These are phyloP conservation scores for Drosophila orosa DNA, from an alignment of 1,140 invertebrate genomes.

Conservation along the genomic window DNA sequence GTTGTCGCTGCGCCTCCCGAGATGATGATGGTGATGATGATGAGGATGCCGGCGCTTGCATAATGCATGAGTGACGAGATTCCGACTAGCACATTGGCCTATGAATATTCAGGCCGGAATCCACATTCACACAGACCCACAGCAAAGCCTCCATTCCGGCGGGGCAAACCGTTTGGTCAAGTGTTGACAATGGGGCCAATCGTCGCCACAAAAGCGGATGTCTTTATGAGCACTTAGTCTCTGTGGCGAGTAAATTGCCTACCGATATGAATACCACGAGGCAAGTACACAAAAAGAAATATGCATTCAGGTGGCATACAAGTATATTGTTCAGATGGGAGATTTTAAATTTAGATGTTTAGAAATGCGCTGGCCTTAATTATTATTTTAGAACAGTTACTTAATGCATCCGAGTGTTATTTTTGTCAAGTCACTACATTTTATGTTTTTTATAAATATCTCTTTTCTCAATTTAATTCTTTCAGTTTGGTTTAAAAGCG, in stretches of 20 bases:
- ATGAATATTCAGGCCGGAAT: conserved; percentile 69
- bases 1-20: conserved; percentile 33
- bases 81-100: conserved; percentile 37
- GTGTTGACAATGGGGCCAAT: conserved; percentile 72
- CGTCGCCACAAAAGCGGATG: conserved; percentile 54
- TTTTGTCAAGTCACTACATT: too few relatives aligned
- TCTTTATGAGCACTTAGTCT: conserved; percentile 47
- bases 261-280: conserved; percentile 11
- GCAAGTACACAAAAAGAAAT: conserved; percentile 4
- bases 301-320: not conserved
- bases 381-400: too few relatives aligned
- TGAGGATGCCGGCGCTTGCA: conserved; percentile 56
- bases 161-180: conserved; percentile 42
- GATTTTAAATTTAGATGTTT: not conserved
- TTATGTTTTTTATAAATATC: too few relatives aligned
- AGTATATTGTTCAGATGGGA: not conserved
- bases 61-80: conserved; percentile 65
- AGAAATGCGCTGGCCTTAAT: too few relatives aligned
- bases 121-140: conserved; percentile 23
- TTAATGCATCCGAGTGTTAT: too few relatives aligned
- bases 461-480: not conserved
- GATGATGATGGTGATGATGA: conserved; percentile 29
- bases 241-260: conserved; percentile 19
- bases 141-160: conserved; percentile 8
- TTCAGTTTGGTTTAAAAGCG: too few relatives aligned